Percentiles rank a stretch among this genome's conserved stretches.
phyloP scores from a whole-genome alignment of 2,888 invertebrate genomes.

The Cyrtodaria siliqua region DNA sequence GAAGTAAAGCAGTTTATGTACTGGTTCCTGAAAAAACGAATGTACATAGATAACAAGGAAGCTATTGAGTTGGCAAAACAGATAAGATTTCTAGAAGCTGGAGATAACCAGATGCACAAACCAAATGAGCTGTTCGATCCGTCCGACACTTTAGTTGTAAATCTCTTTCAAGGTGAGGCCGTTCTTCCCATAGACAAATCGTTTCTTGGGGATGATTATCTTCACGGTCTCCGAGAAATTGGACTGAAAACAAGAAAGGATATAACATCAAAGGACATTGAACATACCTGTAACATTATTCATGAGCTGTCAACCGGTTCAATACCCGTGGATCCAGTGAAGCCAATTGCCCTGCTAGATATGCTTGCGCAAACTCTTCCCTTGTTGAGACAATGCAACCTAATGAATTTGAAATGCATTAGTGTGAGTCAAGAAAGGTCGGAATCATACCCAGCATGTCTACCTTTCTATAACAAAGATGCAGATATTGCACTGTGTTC shows the following conservation, averaged over 20 bases:
- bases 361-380: not conserved
- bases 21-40: slow-evolving; percentile 6
- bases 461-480: slow-evolving; percentile 6
- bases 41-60: not conserved
- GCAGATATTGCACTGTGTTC: too few species aligned
- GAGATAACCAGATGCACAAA: not conserved
- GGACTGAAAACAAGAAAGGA: slow-evolving; percentile 35
- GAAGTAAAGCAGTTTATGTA: slow-evolving; percentile 4
- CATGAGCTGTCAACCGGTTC: not conserved
- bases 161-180: slow-evolving; percentile 17
- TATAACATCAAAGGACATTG: slow-evolving; percentile 23
- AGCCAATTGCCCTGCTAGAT: not conserved
- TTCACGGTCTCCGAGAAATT: slow-evolving; percentile 6
- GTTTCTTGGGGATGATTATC: not conserved
- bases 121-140: slow-evolving; percentile 47
- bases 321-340: not conserved
- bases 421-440: not conserved
- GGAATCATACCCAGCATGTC: not conserved
- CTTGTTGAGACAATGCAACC: not conserved
- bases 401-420: slow-evolving; percentile 26
- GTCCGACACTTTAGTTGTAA: slow-evolving; percentile 7
- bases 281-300: slow-evolving; percentile 21
- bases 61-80: not conserved
- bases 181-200: slow-evolving; percentile 29
- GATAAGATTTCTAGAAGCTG: not conserved